Evolutionary conservation across 2,797 vertebrate genomes (phyloP).

Genomic region (Oreochromis grahami): DNA sequence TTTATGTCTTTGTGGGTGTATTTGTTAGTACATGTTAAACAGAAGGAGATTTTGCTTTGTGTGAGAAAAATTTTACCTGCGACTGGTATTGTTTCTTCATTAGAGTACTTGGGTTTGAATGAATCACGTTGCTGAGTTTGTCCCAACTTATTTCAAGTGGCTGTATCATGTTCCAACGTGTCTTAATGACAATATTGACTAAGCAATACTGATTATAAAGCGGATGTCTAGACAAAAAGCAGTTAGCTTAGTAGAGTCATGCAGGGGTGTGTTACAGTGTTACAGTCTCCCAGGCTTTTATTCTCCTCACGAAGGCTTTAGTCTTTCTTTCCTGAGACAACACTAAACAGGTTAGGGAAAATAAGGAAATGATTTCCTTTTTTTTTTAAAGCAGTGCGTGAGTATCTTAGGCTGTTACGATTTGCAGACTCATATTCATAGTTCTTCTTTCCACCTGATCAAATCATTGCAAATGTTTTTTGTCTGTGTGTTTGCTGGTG

Average conservation of each 20-base stretch:
- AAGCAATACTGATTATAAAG: slow-evolving; percentile 2
- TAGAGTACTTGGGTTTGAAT: not conserved
- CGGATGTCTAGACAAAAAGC: slow-evolving; percentile 7
- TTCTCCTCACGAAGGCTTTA: slow-evolving; percentile 10
- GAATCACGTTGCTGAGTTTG: not conserved
- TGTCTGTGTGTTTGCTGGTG: not conserved
- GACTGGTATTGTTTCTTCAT: not conserved
- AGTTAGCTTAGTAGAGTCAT: slow-evolving; percentile 22
- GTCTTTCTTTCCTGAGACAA: not conserved
- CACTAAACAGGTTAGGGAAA: not conserved
- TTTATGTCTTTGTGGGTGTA: not conserved
- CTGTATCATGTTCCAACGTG: slow-evolving; percentile 35
- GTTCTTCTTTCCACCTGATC: not conserved
- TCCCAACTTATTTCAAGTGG: not conserved
- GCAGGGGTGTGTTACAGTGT: slow-evolving; percentile 34
- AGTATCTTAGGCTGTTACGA: not conserved
- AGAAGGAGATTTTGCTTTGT: not conserved
- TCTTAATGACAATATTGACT: slow-evolving; percentile 13
- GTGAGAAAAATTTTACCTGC: not conserved
- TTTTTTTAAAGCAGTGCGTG: not conserved
- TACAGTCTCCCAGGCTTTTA: slow-evolving; percentile 26
- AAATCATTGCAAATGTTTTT: not conserved
- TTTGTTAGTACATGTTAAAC: not conserved
- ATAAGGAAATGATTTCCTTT: not conserved
- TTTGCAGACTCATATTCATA: not conserved